These are phyloP conservation scores for Phataginus tricuspis DNA, from an alignment of 2,797 vertebrate species.

Conservation along the genomic window DNA sequence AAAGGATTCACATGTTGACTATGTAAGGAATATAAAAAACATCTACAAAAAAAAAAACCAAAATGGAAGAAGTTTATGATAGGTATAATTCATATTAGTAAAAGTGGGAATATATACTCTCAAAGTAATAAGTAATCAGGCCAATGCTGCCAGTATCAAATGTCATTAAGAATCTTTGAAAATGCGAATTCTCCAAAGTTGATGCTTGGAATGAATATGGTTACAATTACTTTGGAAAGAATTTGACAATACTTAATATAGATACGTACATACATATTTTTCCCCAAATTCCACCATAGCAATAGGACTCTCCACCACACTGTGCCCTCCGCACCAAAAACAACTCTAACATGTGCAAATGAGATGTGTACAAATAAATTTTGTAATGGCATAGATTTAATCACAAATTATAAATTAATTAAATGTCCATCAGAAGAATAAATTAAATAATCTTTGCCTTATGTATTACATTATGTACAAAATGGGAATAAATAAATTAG, in stretches of 20 bases:
- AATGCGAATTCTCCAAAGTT: neutral
- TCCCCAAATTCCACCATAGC: neutral
- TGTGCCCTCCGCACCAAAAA: fast-evolving
- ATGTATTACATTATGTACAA: neutral
- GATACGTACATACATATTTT: neutral
- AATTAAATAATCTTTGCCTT: neutral
- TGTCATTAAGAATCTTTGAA: neutral
- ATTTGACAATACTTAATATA: neutral
- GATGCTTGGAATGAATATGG: neutral
- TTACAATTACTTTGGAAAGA: neutral
- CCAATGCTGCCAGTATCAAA: neutral
- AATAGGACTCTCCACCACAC: neutral
- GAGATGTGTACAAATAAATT: neutral
- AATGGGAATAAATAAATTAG: neutral
- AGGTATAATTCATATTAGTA: neutral
- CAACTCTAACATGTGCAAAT: neutral
- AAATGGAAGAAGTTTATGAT: neutral
- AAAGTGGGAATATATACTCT: neutral
- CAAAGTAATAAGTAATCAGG: neutral
- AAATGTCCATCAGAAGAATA: neutral
- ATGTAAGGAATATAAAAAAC: neutral
- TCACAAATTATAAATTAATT: neutral
- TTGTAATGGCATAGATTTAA: neutral
- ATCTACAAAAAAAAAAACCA: neutral
- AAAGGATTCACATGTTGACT: neutral